These are phyloP conservation scores for Leucophenga varia DNA, from an alignment of 1,140 invertebrate genomes.

Conservation along the genomic window DNA sequence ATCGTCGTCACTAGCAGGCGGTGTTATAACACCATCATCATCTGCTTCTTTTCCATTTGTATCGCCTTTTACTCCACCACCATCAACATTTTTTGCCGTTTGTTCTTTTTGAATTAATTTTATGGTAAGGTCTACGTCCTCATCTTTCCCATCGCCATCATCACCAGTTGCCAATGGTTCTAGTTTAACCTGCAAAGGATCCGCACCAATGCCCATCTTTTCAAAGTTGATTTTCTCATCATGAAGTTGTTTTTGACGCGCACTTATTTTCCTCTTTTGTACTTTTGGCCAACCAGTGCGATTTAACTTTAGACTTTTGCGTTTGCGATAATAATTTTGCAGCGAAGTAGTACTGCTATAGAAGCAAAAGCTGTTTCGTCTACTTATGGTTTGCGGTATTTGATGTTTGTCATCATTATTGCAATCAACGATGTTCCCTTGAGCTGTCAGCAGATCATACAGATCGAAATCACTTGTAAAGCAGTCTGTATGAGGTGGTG, in stretches of 20 bases:
- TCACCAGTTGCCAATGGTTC: conserved; percentile 27
- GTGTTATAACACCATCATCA: conserved; percentile 36
- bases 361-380: conserved; percentile 24
- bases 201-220: conserved; percentile 14
- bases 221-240: conserved; percentile 31
- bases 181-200: conserved; percentile 14
- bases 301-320: conserved; percentile 56
- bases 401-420: conserved; percentile 35
- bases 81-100: conserved; percentile 15
- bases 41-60: conserved; percentile 16
- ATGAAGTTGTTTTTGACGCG: conserved; percentile 12
- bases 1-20: conserved; percentile 35
- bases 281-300: conserved; percentile 68
- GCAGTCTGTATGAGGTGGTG: conserved; percentile 43
- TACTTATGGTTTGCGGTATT: conserved; percentile 10
- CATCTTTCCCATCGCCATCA: background rate
- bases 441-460: conserved; percentile 35
- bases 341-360: conserved; percentile 19
- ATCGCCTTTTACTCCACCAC: background rate
- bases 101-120: conserved; percentile 17
- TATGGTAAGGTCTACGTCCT: background rate
- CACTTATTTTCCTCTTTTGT: conserved; percentile 38
- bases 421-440: conserved; percentile 21
- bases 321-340: conserved; percentile 36
- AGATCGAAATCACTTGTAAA: conserved; percentile 50